Conservation (phyloP, 2,888 invertebrate species). For the Syrista parreyssii region DNA sequence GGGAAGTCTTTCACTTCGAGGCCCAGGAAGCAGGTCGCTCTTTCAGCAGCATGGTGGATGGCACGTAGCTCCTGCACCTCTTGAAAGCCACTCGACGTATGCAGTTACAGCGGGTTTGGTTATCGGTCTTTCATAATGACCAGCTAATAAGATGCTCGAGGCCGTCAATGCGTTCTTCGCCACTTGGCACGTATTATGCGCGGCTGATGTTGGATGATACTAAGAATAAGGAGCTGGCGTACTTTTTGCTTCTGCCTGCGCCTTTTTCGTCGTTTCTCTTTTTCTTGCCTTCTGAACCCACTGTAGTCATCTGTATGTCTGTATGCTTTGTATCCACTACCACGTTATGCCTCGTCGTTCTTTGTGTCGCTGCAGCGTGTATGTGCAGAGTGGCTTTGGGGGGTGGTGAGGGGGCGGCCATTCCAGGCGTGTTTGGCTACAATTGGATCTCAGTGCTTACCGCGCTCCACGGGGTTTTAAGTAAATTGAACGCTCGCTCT, state of each 20-base stretch:
- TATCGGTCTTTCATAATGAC: slow-evolving; percentile 25
- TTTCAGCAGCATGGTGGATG: background rate
- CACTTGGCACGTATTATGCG: background rate
- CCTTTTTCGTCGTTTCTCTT: background rate
- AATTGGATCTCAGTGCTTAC: slow-evolving; percentile 33
- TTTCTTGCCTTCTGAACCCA: background rate
- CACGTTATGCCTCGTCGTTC: background rate
- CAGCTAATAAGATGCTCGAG: slow-evolving; percentile 32
- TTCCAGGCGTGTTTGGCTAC: slow-evolving; percentile 24
- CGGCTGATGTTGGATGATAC: background rate
- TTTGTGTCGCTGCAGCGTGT: background rate
- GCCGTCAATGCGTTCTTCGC: slow-evolving; percentile 7
- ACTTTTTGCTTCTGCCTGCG: background rate
- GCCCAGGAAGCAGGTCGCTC: background rate
- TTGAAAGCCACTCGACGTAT: background rate
- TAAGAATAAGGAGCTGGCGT: background rate
- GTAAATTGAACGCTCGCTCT: slow-evolving; percentile 35
- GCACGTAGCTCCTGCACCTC: background rate
- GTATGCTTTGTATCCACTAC: background rate
- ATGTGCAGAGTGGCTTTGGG: background rate
- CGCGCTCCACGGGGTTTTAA: slow-evolving; percentile 30
- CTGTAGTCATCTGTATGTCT: background rate
- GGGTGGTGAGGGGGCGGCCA: background rate
- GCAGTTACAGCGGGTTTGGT: background rate
- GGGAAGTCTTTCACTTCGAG: background rate